Base-by-base conservation (phyloP, 2,888 invertebrate species). In the Keiferia lycopersicella region DNA sequence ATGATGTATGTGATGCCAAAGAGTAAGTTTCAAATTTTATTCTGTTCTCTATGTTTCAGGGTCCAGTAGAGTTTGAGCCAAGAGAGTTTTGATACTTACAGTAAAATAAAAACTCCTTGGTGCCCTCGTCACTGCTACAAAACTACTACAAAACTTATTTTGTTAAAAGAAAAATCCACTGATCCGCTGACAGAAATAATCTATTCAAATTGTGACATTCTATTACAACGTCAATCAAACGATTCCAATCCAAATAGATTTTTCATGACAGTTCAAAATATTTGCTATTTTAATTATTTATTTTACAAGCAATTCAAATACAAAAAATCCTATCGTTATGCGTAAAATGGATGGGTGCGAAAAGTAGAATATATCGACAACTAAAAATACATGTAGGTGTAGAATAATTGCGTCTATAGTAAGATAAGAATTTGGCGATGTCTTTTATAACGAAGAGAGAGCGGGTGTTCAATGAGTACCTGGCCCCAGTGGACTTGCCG, bases 381-480 rank as follows among this genome's bases (percentile, higher is more conserved):
- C 56, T 50, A 57, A 57, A 39, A 39, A 75, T 75, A 77, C 73
- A 78, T 76, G 72, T 78, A 73, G 73, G 78, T 77, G 73, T 79
- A 78, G 45, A 45, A 45, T 79, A 79, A 75, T 71, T 70, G 57
- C 74, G 74, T 75, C 77, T 76, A 74, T 73, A 66, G 67, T 81
- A 77, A 82, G 77, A 73, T 74, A 71, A 79, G 68, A 70, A 70
- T 71, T 76, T 72, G 74, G 75, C 72, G 57, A 91, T 91, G 91
- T 91, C 91, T 73, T 91, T 91, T 76, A 88, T 91, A 80, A 88
- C 91, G 65, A 91, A 91, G 79, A 79, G 91, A 62, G 91, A 91
- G 68, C 86, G 90, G 63, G 88, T 91, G 58, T 91, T 91, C 70
- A 86, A 86, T 68, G 88, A 90, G 63, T 88, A 88, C 20, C 14